Conservation (phyloP, 2,888 invertebrate species). For the Phymatocera aterrima region DNA sequence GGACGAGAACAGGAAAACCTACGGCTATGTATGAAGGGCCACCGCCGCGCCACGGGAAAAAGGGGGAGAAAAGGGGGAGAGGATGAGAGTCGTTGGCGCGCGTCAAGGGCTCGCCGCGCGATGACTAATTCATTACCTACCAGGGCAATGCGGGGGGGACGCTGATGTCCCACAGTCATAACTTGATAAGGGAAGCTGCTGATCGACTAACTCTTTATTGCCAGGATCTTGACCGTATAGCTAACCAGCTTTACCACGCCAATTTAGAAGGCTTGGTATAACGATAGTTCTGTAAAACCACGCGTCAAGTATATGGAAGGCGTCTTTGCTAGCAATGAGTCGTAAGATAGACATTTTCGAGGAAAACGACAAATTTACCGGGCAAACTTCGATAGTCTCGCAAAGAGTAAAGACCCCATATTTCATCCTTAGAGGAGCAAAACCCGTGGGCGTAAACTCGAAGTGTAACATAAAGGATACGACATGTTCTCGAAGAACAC, state of each 20-base stretch:
- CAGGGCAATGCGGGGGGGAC: background rate
- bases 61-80: conserved; percentile 22
- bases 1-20: conserved; percentile 4
- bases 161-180: background rate
- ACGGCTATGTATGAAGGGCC: background rate
- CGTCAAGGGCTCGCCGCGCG: conserved; percentile 35
- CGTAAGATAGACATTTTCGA: background rate
- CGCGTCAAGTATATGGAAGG: no score
- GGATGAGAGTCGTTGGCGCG: conserved; percentile 38
- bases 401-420: background rate
- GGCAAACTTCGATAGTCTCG: background rate
- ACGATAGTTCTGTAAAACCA: no score
- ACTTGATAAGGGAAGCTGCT: conserved; percentile 36
- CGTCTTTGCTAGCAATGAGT: no score
- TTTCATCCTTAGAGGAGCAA: background rate
- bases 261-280: background rate
- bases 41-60: background rate
- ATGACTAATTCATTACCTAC: conserved; percentile 41
- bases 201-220: background rate
- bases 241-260: background rate
- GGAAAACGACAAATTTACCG: background rate
- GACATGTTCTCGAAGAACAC: no score
- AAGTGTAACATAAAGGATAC: background rate
- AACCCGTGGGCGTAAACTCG: background rate
- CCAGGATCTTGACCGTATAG: background rate